Conservation (phyloP, 1,140 invertebrate species). For the Varroa destructor region DNA sequence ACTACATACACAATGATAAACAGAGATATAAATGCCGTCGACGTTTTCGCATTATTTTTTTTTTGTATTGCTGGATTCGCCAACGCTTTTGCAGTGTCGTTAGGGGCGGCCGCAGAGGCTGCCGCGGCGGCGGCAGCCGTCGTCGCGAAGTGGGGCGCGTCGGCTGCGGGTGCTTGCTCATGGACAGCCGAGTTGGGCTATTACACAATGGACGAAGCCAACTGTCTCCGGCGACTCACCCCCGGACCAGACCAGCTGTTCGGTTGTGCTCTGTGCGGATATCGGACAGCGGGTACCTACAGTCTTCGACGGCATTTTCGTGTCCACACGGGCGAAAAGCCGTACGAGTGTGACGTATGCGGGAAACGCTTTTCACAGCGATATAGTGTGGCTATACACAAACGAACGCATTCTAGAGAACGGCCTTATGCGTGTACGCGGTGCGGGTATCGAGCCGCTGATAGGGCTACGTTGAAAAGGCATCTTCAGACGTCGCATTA, state of each 20-base stretch:
- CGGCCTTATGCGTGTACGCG: background rate
- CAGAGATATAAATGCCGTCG: too few species aligned
- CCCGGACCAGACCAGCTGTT: constrained; percentile 35
- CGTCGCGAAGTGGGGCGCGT: too few species aligned
- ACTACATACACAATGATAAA: too few species aligned
- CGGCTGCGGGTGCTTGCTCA: too few species aligned
- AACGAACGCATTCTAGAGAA: background rate
- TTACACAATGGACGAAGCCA: constrained; percentile 29
- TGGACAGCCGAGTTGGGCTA: background rate
- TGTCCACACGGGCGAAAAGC: constrained; percentile 34
- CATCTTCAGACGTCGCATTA: too few species aligned
- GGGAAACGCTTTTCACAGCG: constrained; percentile 47
- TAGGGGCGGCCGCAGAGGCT: too few species aligned
- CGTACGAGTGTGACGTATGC: constrained; percentile 38
- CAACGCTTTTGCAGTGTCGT: too few species aligned
- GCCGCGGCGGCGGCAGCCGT: too few species aligned
- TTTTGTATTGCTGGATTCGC: too few species aligned
- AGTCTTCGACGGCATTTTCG: constrained; percentile 35
- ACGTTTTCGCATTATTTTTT: too few species aligned
- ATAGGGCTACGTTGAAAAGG: too few species aligned
- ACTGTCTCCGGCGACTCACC: constrained; percentile 30
- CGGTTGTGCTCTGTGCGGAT: constrained; percentile 37
- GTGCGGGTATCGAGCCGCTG: background rate
- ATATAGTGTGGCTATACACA: constrained; percentile 20
- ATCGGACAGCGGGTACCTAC: constrained; percentile 35